These are phyloP conservation scores for Sardina pilchardus DNA, from an alignment of 2,113 vertebrate species.

Conservation along the genomic window DNA sequence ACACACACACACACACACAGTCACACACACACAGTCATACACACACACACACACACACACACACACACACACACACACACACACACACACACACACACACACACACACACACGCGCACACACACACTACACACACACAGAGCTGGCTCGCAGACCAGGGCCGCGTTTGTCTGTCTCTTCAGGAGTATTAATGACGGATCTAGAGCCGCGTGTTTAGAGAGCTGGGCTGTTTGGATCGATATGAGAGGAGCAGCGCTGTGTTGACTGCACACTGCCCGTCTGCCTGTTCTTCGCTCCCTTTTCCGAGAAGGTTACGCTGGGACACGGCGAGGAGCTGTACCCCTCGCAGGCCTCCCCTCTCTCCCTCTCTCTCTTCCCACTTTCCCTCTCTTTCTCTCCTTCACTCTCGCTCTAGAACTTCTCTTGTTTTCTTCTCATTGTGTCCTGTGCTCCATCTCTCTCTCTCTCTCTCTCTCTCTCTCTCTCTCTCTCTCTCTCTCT, in stretches of 20 bases:
- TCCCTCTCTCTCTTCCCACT: slow-evolving; percentile 20
- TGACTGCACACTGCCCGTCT: slow-evolving; percentile 5
- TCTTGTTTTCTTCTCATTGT: neutral
- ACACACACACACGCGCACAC: neutral
- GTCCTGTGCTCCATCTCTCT: no score
- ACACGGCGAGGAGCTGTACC: slow-evolving; percentile 48
- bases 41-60: neutral
- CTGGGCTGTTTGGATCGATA: neutral
- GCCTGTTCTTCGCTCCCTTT: slow-evolving; percentile 20
- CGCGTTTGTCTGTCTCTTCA: neutral
- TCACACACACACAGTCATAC: neutral
- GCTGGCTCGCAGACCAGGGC: neutral
- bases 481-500: neutral
- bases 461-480: neutral
- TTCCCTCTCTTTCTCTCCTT: neutral
- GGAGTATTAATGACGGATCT: slow-evolving; percentile 1
- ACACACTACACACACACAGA: neutral
- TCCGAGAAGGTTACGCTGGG: slow-evolving; percentile 50
- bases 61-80: slow-evolving; percentile 1
- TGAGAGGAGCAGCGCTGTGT: neutral
- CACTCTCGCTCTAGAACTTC: neutral
- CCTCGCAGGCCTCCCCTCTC: slow-evolving; percentile 43
- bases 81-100: slow-evolving; percentile 6
- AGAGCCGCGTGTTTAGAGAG: neutral
- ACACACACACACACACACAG: neutral